A percentile compares a stretch with the other conserved stretches of the same genome.
phyloP scores from a whole-genome alignment of 2,888 invertebrate species.

The Notodonta ziczac region DNA sequence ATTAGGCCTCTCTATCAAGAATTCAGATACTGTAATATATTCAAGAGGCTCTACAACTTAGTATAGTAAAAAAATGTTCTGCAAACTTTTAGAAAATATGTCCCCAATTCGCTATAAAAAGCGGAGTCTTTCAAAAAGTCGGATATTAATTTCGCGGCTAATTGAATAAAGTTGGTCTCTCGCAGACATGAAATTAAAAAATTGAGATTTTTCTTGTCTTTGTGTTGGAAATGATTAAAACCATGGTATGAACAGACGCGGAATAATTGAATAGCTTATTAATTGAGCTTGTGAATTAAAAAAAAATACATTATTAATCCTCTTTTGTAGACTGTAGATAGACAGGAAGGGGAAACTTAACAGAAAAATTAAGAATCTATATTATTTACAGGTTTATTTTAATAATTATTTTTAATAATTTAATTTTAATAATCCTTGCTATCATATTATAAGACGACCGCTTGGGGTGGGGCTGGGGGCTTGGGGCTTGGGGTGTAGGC shows the following conservation, averaged over 20 bases:
- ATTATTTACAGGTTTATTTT: no score
- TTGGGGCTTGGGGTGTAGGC: no score
- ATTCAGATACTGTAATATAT: conserved; percentile 1
- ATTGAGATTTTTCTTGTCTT: conserved; percentile 23
- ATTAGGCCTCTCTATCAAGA: neutral
- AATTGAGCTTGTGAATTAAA: no score
- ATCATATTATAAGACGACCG: no score
- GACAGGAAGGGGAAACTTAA: no score
- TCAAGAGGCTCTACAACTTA: neutral
- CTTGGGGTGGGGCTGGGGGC: no score
- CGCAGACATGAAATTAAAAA: conserved; percentile 36
- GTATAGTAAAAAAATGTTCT: conserved; percentile 18
- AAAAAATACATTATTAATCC: no score
- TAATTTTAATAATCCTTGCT: no score
- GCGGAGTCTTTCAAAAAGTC: conserved; percentile 19
- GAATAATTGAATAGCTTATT: neutral
- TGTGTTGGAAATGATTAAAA: conserved; percentile 16
- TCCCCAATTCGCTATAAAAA: conserved; percentile 22
- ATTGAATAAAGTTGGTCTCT: conserved; percentile 36
- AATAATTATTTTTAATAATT: no score
- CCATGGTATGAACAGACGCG: neutral
- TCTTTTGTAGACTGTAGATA: no score
- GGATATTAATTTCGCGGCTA: conserved; percentile 36
- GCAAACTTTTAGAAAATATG: conserved; percentile 18
- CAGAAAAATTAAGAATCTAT: no score